These are phyloP conservation scores for Drosophila aff. DNA, from an alignment of 1,140 invertebrate species.

Conservation along the genomic window DNA sequence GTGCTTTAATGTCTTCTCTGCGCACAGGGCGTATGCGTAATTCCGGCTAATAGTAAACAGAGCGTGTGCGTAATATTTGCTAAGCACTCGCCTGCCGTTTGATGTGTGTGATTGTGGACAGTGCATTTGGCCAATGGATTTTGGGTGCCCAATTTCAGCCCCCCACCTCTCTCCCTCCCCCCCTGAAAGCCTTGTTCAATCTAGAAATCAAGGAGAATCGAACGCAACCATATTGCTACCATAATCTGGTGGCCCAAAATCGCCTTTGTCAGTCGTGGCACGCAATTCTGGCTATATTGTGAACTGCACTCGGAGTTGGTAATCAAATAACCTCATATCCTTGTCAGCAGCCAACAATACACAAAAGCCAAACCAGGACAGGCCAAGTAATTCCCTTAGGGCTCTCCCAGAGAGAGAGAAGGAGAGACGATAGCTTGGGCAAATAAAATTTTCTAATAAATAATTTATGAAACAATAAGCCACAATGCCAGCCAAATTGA, in stretches of 20 bases:
- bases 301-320: slow-evolving; percentile 15
- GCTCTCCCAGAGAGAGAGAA: neutral
- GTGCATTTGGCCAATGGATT: slow-evolving; percentile 17
- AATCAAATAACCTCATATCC: slow-evolving; percentile 21
- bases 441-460: slow-evolving; percentile 71
- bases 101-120: slow-evolving; percentile 32
- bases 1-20: slow-evolving; percentile 31
- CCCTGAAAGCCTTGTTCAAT: slow-evolving; percentile 25
- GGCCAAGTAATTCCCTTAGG: slow-evolving; percentile 24
- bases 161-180: neutral
- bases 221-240: slow-evolving; percentile 22
- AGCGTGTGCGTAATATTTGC: slow-evolving; percentile 55
- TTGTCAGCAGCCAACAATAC: neutral
- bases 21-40: slow-evolving; percentile 62
- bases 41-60: slow-evolving; percentile 41
- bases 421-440: neutral
- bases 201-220: slow-evolving; percentile 5
- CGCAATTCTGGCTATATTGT: slow-evolving; percentile 19
- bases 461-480: slow-evolving; percentile 73
- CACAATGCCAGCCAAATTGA: slow-evolving; percentile 67
- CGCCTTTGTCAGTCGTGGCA: slow-evolving; percentile 32
- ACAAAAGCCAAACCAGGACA: slow-evolving; percentile 11
- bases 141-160: neutral
- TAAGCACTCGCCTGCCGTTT: slow-evolving; percentile 38
- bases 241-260: slow-evolving; percentile 40